A percentile compares a stretch with the other conserved stretches of the same genome.
Conservation (phyloP, 2,797 vertebrate species). For the Danio jaintianensis region DNA sequence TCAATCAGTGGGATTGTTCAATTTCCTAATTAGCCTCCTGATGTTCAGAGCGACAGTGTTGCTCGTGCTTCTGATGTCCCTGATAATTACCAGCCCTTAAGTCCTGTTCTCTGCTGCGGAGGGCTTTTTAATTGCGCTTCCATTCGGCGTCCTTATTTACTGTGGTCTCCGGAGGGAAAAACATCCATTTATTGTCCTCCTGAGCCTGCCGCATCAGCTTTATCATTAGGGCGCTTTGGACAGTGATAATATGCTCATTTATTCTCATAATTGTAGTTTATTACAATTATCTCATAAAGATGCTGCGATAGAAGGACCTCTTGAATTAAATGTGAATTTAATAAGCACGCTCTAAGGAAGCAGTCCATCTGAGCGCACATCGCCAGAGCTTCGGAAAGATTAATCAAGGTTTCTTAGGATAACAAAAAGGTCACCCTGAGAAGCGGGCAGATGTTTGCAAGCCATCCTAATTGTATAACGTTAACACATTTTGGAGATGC, state of each 20-base stretch:
- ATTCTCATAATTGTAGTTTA: slow-evolving; percentile 62
- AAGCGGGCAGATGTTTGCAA: slow-evolving; percentile 17
- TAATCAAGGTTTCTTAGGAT: slow-evolving; percentile 22
- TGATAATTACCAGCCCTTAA: slow-evolving; percentile 66
- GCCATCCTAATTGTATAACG: background rate
- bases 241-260: slow-evolving; percentile 64
- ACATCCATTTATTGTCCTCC: slow-evolving; percentile 56
- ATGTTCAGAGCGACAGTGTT: slow-evolving; percentile 55
- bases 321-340: slow-evolving; percentile 59
- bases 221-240: slow-evolving; percentile 51
- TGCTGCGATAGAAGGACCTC: slow-evolving; percentile 47
- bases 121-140: slow-evolving; percentile 65
- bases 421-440: slow-evolving; percentile 43
- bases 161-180: slow-evolving; percentile 55
- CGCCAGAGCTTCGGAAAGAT: slow-evolving; percentile 20
- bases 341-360: slow-evolving; percentile 36
- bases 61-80: slow-evolving; percentile 56
- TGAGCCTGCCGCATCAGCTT: slow-evolving; percentile 51
- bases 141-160: slow-evolving; percentile 62
- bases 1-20: slow-evolving; percentile 62
- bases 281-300: slow-evolving; percentile 60
- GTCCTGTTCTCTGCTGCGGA: slow-evolving; percentile 58
- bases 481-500: background rate
- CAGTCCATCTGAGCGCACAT: slow-evolving; percentile 17
- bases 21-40: slow-evolving; percentile 66